phyloP scores from a whole-genome alignment of 2,113 vertebrate genomes.

The Atherinomorus stipes region DNA sequence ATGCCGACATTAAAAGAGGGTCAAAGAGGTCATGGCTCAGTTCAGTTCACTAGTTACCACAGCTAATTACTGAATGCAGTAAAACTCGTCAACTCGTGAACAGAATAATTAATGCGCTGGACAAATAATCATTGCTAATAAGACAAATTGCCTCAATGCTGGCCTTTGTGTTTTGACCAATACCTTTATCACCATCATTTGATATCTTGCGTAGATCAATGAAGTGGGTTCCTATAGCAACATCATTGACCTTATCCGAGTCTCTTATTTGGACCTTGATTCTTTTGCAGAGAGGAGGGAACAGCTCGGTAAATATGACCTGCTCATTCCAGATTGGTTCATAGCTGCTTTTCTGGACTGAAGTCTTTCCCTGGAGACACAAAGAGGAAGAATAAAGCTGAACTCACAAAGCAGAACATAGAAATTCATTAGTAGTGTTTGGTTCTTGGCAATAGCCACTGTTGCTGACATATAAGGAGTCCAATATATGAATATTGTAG shows the following conservation, averaged over 20 bases:
- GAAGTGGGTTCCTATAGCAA: conserved; percentile 97
- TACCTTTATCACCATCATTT: conserved; percentile 98
- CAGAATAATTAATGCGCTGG: conserved; percentile 25
- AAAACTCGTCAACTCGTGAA: neutral
- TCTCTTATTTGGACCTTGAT: conserved; percentile 97
- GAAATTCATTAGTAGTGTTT: neutral
- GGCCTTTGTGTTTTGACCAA: conserved; percentile 3
- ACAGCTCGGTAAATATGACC: conserved; percentile 94
- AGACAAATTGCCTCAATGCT: conserved; percentile 5
- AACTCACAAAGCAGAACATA: neutral
- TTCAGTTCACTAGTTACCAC: conserved; percentile 2
- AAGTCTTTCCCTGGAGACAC: conserved; percentile 90
- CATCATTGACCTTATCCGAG: conserved; percentile 96
- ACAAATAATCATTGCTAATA: conserved; percentile 35
- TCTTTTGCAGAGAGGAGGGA: conserved; percentile 94
- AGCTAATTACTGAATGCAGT: conserved; percentile 35
- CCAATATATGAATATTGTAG: too few species aligned
- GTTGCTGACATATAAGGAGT: too few species aligned
- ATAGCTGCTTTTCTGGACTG: conserved; percentile 95
- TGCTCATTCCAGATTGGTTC: conserved; percentile 98
- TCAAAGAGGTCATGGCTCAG: conserved; percentile 26
- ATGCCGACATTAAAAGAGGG: conserved; percentile 14
- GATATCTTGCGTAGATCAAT: conserved; percentile 95
- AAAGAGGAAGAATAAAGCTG: neutral
- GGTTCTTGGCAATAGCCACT: neutral